Evolutionary conservation across 35 echinoderm and acorn worm genomes (phyloP).

Genomic region (Chiridota heheva): DNA sequence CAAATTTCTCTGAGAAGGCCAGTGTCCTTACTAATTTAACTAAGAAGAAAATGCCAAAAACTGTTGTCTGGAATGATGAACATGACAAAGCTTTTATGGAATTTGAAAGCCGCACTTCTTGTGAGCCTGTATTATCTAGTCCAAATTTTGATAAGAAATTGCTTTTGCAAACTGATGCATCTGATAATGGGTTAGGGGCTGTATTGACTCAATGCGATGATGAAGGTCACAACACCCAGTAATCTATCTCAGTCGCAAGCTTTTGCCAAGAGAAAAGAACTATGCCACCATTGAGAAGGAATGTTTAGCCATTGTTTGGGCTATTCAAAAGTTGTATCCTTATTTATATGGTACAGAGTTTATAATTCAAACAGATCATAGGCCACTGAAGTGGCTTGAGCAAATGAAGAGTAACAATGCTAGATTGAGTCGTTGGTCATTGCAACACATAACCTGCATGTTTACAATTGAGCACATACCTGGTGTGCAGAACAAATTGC

Average conservation of each 20-base stretch:
- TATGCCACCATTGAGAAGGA: constrained; percentile 68
- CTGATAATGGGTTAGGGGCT: constrained; percentile 4
- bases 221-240: constrained; percentile 38
- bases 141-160: constrained; percentile 31
- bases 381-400: constrained; percentile 22
- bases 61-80: neutral
- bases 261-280: constrained; percentile 42
- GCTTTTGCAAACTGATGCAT: constrained; percentile 23
- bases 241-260: constrained; percentile 39
- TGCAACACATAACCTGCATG: too few relatives aligned
- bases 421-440: constrained; percentile 22
- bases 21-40: too few relatives aligned
- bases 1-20: too few relatives aligned
- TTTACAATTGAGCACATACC: too few relatives aligned
- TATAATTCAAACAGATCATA: constrained; percentile 47
- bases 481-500: too few relatives aligned
- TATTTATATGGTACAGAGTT: constrained; percentile 60
- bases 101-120: neutral
- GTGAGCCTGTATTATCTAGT: neutral
- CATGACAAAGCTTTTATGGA: neutral
- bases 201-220: neutral
- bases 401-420: neutral
- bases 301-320: constrained; percentile 66
- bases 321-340: constrained; percentile 27
- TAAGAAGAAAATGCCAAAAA: too few relatives aligned